Base-by-base conservation (phyloP, 2,797 vertebrate genomes). In the Esox lucius region DNA sequence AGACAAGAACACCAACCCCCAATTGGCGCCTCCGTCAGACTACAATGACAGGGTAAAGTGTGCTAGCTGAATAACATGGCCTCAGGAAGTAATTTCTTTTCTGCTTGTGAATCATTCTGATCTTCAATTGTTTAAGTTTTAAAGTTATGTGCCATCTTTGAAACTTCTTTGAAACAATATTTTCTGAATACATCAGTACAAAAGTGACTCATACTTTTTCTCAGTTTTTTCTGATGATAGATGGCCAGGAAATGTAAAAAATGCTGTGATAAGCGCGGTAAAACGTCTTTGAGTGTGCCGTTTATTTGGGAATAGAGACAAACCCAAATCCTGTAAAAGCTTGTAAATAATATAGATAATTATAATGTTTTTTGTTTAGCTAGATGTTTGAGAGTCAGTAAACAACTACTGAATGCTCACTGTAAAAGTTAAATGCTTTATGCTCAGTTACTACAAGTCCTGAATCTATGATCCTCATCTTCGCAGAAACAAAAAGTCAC, bases 241-340 rank as follows among this genome's bases (percentile, higher is more conserved):
- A 81, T 0, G 49, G 5, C 49, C 13, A 49, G 71, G 74, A 75
- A 90, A 83, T 74, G 84, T 80, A 83, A 86, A 70, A 80, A 89
- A 87, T 87, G 75, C 28, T 7, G 59, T 77, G 79, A 87, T 82
- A 70, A 82, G 75, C 59, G 69, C 68, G 49, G 77, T 70, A 9
- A 4, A 13, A 33, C 35, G 8, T 7, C 7, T 73, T 42, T 82
- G 74, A 59, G 28, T 9, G 56, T 65, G 24, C 16, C 24, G 53
- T 49, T 31, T 24, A 70, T 5, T 33, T 19, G 51, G 31, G 13
- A 31, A 22, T 15, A 28, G 51, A 12, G 22, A 61, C 8, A 42
- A 53, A 53, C 8, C 8, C 7, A 16, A n/a, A 7, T 7, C 13
- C 4, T n/a, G 8, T 24, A 53, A 67, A 35, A 35, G 6, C 9